Conservation (phyloP, 2,797 vertebrate species). For the Agapornis canus region DNA sequence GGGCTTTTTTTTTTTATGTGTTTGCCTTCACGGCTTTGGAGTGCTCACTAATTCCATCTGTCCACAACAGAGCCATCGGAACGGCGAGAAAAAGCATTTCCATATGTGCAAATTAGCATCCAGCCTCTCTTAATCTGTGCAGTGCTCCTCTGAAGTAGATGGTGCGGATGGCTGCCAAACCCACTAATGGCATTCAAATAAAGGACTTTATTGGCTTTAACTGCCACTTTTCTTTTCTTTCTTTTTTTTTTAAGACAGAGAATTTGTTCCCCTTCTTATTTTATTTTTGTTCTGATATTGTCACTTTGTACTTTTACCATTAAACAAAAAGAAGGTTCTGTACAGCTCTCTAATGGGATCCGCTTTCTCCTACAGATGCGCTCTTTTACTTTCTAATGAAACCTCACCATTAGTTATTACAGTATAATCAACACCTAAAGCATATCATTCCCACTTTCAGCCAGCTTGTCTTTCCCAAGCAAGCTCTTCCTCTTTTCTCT, state of each 20-base stretch:
- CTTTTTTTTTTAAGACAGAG: slow-evolving; percentile 6
- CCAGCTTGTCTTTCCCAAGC: not conserved
- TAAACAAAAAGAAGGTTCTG: slow-evolving; percentile 5
- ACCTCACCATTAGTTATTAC: slow-evolving; percentile 31
- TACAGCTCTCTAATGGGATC: not conserved
- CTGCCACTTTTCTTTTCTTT: slow-evolving; percentile 52
- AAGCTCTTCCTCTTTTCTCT: not conserved
- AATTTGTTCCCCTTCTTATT: not conserved
- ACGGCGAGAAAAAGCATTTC: slow-evolving; percentile 93
- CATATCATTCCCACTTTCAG: not conserved
- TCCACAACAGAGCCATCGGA: slow-evolving; percentile 93
- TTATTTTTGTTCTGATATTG: slow-evolving; percentile 25
- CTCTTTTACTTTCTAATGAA: slow-evolving; percentile 12
- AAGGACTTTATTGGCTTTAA: slow-evolving; percentile 81
- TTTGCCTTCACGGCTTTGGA: slow-evolving; percentile 96
- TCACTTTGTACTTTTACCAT: slow-evolving; percentile 31
- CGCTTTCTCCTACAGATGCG: not conserved
- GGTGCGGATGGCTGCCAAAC: slow-evolving; percentile 84
- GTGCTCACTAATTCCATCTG: slow-evolving; percentile 96
- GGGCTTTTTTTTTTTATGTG: slow-evolving; percentile 80
- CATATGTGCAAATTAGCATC: slow-evolving; percentile 98
- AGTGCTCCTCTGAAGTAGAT: slow-evolving; percentile 86
- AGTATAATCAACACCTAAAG: slow-evolving; percentile 54
- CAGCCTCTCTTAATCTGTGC: slow-evolving; percentile 86
- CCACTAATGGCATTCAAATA: slow-evolving; percentile 87